Conservation (phyloP, 1,140 invertebrate species). For the Sycobia sp. region DNA sequence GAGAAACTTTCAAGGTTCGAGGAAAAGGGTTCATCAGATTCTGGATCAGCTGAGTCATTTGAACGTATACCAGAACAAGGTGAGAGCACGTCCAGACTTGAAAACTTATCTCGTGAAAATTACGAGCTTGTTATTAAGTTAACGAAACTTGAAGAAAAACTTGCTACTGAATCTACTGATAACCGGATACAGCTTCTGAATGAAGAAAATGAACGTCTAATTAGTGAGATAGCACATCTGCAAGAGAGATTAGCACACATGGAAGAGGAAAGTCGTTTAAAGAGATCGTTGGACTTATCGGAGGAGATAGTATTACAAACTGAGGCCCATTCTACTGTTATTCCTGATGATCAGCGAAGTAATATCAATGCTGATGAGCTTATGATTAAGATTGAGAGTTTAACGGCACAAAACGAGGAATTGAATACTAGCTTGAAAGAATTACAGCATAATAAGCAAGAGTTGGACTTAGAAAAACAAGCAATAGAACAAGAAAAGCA, state of each 20-base stretch:
- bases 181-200: slow-evolving; percentile 56
- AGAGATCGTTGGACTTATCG: not conserved
- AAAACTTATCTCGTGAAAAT: slow-evolving; percentile 69
- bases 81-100: slow-evolving; percentile 72
- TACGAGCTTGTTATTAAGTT: slow-evolving; percentile 62
- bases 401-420: slow-evolving; percentile 16
- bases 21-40: slow-evolving; percentile 64
- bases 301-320: not conserved
- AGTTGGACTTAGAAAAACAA: too few species aligned
- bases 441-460: too few species aligned
- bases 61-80: slow-evolving; percentile 54
- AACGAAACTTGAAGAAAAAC: slow-evolving; percentile 56
- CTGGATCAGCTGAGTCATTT: slow-evolving; percentile 58
- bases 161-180: slow-evolving; percentile 46
- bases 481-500: too few species aligned
- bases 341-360: too few species aligned
- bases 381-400: slow-evolving; percentile 33
- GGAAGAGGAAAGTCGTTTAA: slow-evolving; percentile 6
- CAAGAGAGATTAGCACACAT: slow-evolving; percentile 31
- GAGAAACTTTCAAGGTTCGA: slow-evolving; percentile 63
- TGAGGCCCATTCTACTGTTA: too few species aligned
- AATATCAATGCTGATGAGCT: not conserved
- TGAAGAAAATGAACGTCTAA: slow-evolving; percentile 52
- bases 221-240: slow-evolving; percentile 39
- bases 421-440: too few species aligned